Percentiles rank a stretch among this genome's conserved stretches.
phyloP scores from a whole-genome alignment of 2,113 vertebrate species.

The Nothoprocta perdicaria region DNA sequence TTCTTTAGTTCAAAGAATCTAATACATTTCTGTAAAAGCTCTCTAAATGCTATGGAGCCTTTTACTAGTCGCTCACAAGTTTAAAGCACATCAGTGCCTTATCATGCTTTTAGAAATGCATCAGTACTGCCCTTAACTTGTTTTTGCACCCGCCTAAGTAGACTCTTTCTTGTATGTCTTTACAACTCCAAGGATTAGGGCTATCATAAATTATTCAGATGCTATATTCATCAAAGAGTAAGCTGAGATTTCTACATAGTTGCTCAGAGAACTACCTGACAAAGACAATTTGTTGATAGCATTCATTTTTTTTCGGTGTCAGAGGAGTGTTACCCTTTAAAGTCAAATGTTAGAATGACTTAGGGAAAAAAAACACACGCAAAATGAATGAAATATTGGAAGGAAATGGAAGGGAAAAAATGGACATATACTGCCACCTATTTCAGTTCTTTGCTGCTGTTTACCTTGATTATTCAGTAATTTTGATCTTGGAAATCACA shows the following conservation, averaged over 20 bases:
- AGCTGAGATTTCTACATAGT: neutral
- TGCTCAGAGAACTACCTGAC: neutral
- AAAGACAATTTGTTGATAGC: conserved; percentile 11
- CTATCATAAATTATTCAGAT: conserved; percentile 48
- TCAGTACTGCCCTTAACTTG: conserved; percentile 11
- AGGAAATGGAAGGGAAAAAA: neutral
- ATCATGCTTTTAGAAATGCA: neutral
- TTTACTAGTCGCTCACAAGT: neutral
- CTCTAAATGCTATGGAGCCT: neutral
- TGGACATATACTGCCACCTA: neutral
- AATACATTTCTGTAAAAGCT: neutral
- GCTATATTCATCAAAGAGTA: neutral
- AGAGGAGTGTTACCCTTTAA: neutral
- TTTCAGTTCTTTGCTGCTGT: neutral
- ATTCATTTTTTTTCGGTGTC: neutral
- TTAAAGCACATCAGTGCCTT: neutral
- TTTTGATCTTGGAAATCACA: neutral
- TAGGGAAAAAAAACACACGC: neutral
- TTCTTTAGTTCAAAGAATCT: neutral
- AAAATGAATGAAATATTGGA: neutral
- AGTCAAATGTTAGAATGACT: neutral
- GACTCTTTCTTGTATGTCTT: neutral
- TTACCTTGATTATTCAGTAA: neutral
- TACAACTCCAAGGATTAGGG: conserved; percentile 22
- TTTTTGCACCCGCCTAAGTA: neutral